A percentile compares a stretch with the other conserved stretches of the same genome.
These are phyloP conservation scores for Eriosoma lanigerum DNA, from an alignment of 1,140 invertebrate genomes.

Conservation along the genomic window DNA sequence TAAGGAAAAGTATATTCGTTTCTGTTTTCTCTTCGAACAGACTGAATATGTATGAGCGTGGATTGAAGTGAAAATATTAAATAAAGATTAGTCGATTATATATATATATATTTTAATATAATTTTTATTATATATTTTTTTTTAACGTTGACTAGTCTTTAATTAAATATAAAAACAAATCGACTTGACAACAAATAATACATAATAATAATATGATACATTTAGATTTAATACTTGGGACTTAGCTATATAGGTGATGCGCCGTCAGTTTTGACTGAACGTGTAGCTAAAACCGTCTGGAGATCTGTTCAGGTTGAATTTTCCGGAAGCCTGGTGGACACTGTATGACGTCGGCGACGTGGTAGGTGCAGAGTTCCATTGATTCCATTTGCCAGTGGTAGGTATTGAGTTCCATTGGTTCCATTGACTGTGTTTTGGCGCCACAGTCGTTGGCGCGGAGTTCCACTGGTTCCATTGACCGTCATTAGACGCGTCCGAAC, in stretches of 20 bases:
- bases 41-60: no score
- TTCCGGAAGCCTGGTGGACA: constrained; percentile 70
- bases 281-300: constrained; percentile 81
- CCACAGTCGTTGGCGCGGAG: background rate
- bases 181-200: background rate
- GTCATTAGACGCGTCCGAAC: background rate
- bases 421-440: constrained; percentile 10
- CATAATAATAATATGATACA: background rate
- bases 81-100: no score
- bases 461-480: constrained; percentile 13
- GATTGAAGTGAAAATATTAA: no score
- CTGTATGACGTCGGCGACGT: background rate
- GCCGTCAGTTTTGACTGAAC: constrained; percentile 66
- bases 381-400: background rate
- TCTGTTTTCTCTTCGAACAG: no score
- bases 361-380: constrained; percentile 5
- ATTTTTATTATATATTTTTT: no score
- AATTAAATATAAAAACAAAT: constrained; percentile 32
- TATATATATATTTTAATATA: background rate
- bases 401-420: constrained; percentile 31
- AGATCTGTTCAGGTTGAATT: constrained; percentile 77
- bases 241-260: background rate
- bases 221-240: background rate
- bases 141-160: constrained; percentile 19
- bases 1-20: no score